A percentile compares a stretch with the other conserved stretches of the same genome.
Evolutionary conservation across 2,113 vertebrate species (phyloP).

Genomic region (Bettongia penicillata): DNA sequence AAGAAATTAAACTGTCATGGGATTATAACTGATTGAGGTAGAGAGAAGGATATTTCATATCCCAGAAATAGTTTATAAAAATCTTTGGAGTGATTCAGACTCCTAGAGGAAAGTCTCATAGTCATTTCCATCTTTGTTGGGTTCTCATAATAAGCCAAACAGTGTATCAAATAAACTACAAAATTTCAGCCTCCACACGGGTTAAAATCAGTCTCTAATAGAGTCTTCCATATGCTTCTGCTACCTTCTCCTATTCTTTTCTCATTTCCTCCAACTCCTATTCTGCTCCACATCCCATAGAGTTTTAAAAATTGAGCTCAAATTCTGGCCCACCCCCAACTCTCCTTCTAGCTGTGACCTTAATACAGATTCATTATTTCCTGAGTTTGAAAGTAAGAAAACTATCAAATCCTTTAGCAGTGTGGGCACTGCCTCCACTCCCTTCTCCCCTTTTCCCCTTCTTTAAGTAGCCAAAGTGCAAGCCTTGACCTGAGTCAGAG

Average conservation of each 20-base stretch:
- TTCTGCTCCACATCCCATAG: not conserved
- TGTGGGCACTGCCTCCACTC: not conserved
- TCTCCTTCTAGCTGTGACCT: not conserved
- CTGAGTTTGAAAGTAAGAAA: not conserved
- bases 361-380: not conserved
- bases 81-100: not conserved
- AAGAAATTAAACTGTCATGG: not conserved
- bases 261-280: not conserved
- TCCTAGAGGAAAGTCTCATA: not conserved
- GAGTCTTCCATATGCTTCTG: not conserved
- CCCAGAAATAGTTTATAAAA: not conserved
- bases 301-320: not conserved
- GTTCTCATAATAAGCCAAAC: not conserved
- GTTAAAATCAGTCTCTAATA: not conserved
- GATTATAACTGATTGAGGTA: too few relatives aligned
- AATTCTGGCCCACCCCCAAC: not conserved
- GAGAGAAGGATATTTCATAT: not conserved
- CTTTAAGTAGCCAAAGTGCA: not conserved
- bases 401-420: not conserved
- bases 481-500: not conserved
- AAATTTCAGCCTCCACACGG: not conserved
- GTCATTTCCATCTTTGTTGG: not conserved
- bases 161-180: not conserved
- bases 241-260: not conserved
- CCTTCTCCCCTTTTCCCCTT: not conserved